Base-by-base conservation (phyloP, 2,797 vertebrate species). In the Apodemus agrarius region DNA sequence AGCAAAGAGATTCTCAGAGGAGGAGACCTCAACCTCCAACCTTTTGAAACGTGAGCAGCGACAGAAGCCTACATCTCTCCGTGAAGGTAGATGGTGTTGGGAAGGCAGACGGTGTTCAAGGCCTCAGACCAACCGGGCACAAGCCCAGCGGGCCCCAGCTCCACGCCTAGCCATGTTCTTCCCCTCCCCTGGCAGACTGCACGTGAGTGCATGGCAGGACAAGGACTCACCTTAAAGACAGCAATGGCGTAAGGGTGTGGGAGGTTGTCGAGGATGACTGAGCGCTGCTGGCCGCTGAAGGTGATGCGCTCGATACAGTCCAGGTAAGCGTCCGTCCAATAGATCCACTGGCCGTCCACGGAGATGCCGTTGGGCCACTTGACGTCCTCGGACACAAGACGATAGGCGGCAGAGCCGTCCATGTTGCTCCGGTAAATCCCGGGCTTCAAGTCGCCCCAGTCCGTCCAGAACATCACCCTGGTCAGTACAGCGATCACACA, bases 381-480 rank as follows among this genome's bases (percentile, higher is more conserved):
- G 89, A 99, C 99, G 0, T 99, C 99, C 83, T 99, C 99, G 0
- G 99, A 99, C 78, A 99, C 99, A 0, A 99, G 99, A 94, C 99
- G 98, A 0, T 98, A 97, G 0, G 99, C 98, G 0, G 98, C 99
- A 0, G 99, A 99, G 8, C 99, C 99, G 0, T 99, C 99, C 99
- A 99, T 99, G 97, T 99, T 99, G 46, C 99, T 99, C 19, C 99
- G 98, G 98, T 99, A 99, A 89, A 99, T 98, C 0, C 99, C 99
- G 0, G 99, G 99, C 0, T 99, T 99, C 52, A 98, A 97, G 97
- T 99, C 99, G 0, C 99, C 99, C 99, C 99, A 99, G 98, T 99
- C 99, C 0, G 99, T 99, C 99, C 99, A 99, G 98, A 99, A 99
- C 99, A 99, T 99, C 97, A 99, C 91, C 89, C 99, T 99, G 98